Evolutionary conservation across 64 coral and sea anemone species (phyloP).

Genomic region (Montipora sp.): DNA sequence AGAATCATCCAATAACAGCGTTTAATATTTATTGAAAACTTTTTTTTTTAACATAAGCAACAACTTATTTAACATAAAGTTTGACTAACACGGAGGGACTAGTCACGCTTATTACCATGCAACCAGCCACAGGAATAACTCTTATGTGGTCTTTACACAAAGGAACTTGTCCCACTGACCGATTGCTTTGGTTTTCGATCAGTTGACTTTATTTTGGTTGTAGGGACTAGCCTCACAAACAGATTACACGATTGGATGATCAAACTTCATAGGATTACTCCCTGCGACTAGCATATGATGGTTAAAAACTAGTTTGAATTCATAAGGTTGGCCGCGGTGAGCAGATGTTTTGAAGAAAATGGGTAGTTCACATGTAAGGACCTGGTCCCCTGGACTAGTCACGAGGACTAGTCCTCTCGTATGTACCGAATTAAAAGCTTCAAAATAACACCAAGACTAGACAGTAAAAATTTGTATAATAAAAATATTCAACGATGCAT

Average conservation of each 20-base stretch:
- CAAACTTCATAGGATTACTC: constrained; percentile 24
- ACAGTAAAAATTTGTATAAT: background rate
- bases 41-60: constrained; percentile 1
- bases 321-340: background rate
- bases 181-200: constrained; percentile 18
- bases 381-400: too few relatives aligned
- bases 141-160: constrained; percentile 6
- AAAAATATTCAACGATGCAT: background rate
- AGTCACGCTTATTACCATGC: constrained; percentile 12
- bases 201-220: background rate
- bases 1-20: constrained; percentile 22
- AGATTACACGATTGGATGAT: background rate
- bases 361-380: background rate
- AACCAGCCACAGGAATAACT: constrained; percentile 1
- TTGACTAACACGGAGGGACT: constrained; percentile 9
- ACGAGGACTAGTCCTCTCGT: background rate
- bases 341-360: background rate
- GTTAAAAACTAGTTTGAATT: background rate
- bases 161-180: constrained; percentile 16
- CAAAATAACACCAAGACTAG: constrained; percentile 47
- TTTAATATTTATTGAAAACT: constrained; percentile 51
- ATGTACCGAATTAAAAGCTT: background rate
- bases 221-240: background rate
- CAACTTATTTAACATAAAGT: constrained; percentile 13
- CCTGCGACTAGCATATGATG: background rate